Conservation (phyloP, 2,888 invertebrate genomes). For the Zygothrica quintamaculata region DNA sequence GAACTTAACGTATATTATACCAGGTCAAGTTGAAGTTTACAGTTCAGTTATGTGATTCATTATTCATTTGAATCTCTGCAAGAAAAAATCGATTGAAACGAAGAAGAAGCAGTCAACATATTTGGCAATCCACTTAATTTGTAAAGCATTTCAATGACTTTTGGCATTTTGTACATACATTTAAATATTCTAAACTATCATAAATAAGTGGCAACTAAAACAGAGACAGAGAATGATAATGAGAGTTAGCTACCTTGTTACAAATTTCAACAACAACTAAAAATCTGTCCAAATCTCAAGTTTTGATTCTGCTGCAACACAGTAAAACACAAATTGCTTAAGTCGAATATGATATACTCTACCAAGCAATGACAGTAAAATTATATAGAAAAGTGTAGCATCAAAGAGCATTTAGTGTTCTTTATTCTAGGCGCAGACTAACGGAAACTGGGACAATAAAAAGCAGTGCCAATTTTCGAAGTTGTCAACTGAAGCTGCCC, state of each 20-base stretch:
- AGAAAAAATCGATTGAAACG: too few species aligned
- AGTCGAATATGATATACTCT: not conserved
- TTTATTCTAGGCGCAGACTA: too few species aligned
- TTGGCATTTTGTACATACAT: not conserved
- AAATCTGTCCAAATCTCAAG: constrained; percentile 41
- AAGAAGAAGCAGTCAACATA: too few species aligned
- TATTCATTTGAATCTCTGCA: too few species aligned
- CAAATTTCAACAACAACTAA: constrained; percentile 31
- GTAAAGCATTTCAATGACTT: constrained; percentile 10
- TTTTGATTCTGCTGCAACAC: constrained; percentile 44
- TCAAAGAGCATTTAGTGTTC: not conserved
- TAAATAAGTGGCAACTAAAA: constrained; percentile 10
- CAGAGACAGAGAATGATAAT: constrained; percentile 24
- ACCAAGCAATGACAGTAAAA: too few species aligned
- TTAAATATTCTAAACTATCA: constrained; percentile 10
- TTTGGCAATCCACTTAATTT: too few species aligned
- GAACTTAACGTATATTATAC: too few species aligned
- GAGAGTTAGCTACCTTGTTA: constrained; percentile 42
- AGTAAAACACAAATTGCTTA: too few species aligned
- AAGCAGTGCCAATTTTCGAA: constrained; percentile 40
- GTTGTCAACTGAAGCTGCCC: constrained; percentile 3
- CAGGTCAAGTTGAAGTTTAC: too few species aligned
- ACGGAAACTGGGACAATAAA: constrained; percentile 47
- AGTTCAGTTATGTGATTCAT: too few species aligned
- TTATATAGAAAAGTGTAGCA: not conserved